These are phyloP conservation scores for Hermodice carunculata DNA, from an alignment of 2,888 invertebrate species.

Conservation along the genomic window DNA sequence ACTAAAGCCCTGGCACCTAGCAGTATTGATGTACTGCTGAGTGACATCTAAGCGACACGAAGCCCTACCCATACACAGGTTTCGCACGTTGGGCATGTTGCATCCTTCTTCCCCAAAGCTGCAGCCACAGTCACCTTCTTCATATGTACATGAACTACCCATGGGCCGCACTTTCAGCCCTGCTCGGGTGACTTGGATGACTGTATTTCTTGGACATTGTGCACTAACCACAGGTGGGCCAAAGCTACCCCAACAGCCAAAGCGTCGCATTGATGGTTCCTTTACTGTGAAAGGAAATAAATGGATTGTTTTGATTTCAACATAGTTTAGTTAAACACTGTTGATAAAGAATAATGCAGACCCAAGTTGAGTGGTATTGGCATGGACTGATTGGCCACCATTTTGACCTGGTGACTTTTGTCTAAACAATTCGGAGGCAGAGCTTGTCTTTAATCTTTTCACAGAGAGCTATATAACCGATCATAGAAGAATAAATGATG, in stretches of 20 bases:
- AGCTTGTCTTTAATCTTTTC: no score
- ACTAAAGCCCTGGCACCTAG: conserved; percentile 28
- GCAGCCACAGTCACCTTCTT: conserved; percentile 35
- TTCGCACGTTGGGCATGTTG: conserved; percentile 31
- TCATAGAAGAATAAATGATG: no score
- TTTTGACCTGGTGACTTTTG: no score
- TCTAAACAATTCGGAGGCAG: no score
- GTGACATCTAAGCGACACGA: conserved; percentile 36
- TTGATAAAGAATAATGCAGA: no score
- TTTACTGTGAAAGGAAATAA: no score
- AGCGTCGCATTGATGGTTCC: conserved; percentile 16
- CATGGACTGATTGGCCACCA: no score
- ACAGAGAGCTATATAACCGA: no score
- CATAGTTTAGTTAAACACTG: no score
- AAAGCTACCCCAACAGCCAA: conserved; percentile 37
- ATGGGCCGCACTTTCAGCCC: conserved; percentile 30
- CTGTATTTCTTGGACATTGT: conserved; percentile 34
- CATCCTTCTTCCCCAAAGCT: conserved; percentile 24
- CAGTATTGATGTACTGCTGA: conserved; percentile 35
- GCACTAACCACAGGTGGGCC: conserved; percentile 36
- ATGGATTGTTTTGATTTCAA: no score
- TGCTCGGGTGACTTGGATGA: conserved; percentile 32
- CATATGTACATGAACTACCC: conserved; percentile 16
- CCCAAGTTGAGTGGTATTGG: no score
- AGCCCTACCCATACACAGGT: conserved; percentile 30